Base-by-base conservation (phyloP, 1,140 invertebrate genomes). In the Orchestia grillus region DNA sequence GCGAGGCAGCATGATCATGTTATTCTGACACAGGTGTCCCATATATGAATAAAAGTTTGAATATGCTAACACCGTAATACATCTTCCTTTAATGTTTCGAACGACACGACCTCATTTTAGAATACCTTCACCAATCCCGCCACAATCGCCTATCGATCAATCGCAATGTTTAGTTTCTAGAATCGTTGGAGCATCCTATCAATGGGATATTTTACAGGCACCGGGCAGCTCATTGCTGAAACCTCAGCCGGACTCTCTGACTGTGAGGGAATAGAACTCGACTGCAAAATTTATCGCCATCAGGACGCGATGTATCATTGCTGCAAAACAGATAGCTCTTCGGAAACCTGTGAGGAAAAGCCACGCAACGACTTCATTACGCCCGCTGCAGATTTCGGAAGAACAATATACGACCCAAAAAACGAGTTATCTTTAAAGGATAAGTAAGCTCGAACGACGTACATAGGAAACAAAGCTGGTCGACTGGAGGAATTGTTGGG, bases 351-450 rank as follows among this genome's bases (percentile, higher is more conserved):
- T 44, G 43, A n/a, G 62, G 41, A 40, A 94, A 47, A 45, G 40
- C 92, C 43, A 94, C 44, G 41, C 92, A 44, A 47, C 92, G 92
- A 47, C 92, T 94, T 94, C 92, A 94, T 94, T 94, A 94, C 92
- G 92, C 88, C 88, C 43, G 43, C 88, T 41, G 88, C 88, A 44
- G 88, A 90, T 90, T 90, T 90, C n/a, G 41, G 88, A 90, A 42
- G n/a, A 90, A 43, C 88, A 90, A 44, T 90, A 90, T 90, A 77
- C 62, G 62, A 77, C 62, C 62, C 62, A 90, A 90, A 90, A 90
- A 90, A 90, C 36, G n/a, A 90, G n/a, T 90, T 77, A 77, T 77
- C 62, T 77, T 77, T 77, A 77, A 77, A 1, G 62, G 62, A 77
- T 77, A 23, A 8, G 62, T 36, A 23, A 8, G 62, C 28, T 77